A percentile compares a stretch with the other conserved stretches of the same genome.
Evolutionary conservation across 2,888 invertebrate species (phyloP).

Genomic region (Drosophila barbarae): DNA sequence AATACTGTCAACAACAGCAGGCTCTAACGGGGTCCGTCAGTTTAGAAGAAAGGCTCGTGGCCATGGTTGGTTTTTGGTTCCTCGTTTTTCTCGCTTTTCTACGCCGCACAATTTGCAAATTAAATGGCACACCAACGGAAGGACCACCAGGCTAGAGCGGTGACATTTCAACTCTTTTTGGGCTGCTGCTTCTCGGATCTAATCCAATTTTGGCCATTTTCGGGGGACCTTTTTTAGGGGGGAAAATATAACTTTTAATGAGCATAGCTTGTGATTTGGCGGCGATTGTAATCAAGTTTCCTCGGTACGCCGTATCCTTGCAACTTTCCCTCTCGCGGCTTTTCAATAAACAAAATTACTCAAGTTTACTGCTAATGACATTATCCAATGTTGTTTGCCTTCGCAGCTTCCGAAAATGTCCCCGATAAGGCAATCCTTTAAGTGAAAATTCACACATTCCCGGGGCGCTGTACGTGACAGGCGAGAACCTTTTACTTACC

Average conservation of each 20-base stretch:
- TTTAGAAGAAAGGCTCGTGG: conserved; percentile 12
- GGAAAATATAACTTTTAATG: conserved; percentile 33
- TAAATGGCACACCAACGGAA: conserved; percentile 20
- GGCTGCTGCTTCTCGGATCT: conserved; percentile 6
- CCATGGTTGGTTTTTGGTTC: conserved; percentile 11
- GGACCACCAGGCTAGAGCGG: background rate
- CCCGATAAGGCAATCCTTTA: conserved; percentile 34
- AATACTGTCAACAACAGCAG: conserved; percentile 66
- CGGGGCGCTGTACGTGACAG: conserved; percentile 36
- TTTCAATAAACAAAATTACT: conserved; percentile 37
- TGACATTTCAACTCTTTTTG: conserved; percentile 33
- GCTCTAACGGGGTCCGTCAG: conserved; percentile 14
- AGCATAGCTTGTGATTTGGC: conserved; percentile 50
- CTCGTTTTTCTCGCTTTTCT: conserved; percentile 2
- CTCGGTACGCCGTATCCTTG: conserved; percentile 25
- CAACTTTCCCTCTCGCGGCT: conserved; percentile 16
- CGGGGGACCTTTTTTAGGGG: conserved; percentile 1
- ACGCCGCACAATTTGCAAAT: conserved; percentile 32
- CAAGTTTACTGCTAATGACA: conserved; percentile 41
- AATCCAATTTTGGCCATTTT: conserved; percentile 34
- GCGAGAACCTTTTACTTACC: conserved; percentile 23
- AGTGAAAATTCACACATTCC: conserved; percentile 33
- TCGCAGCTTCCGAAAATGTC: conserved; percentile 4
- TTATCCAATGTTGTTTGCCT: conserved; percentile 26
- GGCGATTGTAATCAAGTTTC: conserved; percentile 31